A percentile compares a stretch with the other conserved stretches of the same genome.
These are phyloP conservation scores for Cnemophilus loriae DNA, from an alignment of 2,113 vertebrate species.

Conservation along the genomic window DNA sequence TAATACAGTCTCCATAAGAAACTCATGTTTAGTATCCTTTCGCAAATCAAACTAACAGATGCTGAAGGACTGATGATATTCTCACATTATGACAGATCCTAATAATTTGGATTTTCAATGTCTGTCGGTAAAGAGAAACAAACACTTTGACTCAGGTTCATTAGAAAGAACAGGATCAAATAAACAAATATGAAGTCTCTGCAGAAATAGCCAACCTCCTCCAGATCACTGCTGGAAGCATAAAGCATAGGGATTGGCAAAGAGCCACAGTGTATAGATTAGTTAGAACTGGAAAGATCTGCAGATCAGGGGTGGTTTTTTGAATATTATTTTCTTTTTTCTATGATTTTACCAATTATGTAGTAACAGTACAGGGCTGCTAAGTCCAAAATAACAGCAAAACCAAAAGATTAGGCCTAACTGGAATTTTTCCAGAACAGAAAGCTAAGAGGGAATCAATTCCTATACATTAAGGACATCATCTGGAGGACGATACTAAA, in stretches of 20 bases:
- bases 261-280: not conserved
- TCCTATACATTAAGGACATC: not conserved
- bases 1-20: not conserved
- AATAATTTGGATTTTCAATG: not conserved
- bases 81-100: not conserved
- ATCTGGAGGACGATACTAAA: not conserved
- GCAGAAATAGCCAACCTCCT: not conserved
- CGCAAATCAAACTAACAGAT: not conserved
- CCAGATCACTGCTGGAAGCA: not conserved
- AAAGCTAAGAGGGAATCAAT: not conserved
- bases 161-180: not conserved
- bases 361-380: not conserved
- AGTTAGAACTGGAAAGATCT: not conserved
- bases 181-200: not conserved
- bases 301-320: not conserved
- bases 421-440: not conserved
- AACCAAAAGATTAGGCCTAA: not conserved
- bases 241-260: not conserved
- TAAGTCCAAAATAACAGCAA: not conserved
- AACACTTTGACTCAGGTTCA: not conserved
- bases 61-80: not conserved
- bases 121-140: not conserved
- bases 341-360: not conserved
- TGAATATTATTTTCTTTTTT: not conserved
- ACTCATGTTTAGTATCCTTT: not conserved